Conservation (phyloP, 1,140 invertebrate species). For the Vanessa tameamea region DNA sequence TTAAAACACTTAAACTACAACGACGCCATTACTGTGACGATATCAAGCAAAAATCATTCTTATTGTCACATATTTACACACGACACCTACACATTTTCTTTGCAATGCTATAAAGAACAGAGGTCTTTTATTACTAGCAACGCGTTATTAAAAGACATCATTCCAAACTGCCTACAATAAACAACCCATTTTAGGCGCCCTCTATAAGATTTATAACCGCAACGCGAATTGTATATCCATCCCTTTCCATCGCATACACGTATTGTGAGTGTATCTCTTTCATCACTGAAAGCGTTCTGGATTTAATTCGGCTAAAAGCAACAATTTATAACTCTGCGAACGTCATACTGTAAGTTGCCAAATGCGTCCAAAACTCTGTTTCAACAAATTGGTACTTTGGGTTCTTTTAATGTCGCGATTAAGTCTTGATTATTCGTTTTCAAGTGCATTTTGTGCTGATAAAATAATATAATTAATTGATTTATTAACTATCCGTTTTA, state of each 20-base stretch:
- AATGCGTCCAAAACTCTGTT: constrained; percentile 25
- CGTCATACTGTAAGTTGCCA: constrained; percentile 36
- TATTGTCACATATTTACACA: constrained; percentile 36
- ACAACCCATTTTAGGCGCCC: constrained; percentile 56
- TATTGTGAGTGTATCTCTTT: constrained; percentile 38
- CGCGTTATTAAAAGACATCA: constrained; percentile 66
- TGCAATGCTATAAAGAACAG: constrained; percentile 39
- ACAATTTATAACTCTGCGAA: constrained; percentile 61
- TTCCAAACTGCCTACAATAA: constrained; percentile 59
- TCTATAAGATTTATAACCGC: constrained; percentile 48
- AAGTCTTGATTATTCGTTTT: constrained; percentile 2
- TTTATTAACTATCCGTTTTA: no score
- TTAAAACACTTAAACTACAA: constrained; percentile 33
- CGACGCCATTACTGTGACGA: constrained; percentile 16
- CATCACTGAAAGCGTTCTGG: constrained; percentile 31
- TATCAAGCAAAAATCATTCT: constrained; percentile 30
- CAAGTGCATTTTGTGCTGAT: constrained; percentile 2
- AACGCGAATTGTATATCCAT: constrained; percentile 27
- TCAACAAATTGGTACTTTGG: constrained; percentile 30
- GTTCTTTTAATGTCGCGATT: constrained; percentile 24
- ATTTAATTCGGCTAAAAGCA: constrained; percentile 69
- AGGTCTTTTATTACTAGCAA: constrained; percentile 49
- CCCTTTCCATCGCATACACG: constrained; percentile 26
- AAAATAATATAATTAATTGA: neutral
- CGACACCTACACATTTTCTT: constrained; percentile 32